These are phyloP conservation scores for Ornithoptera alexandrae DNA, from an alignment of 2,888 invertebrate species.

Conservation along the genomic window DNA sequence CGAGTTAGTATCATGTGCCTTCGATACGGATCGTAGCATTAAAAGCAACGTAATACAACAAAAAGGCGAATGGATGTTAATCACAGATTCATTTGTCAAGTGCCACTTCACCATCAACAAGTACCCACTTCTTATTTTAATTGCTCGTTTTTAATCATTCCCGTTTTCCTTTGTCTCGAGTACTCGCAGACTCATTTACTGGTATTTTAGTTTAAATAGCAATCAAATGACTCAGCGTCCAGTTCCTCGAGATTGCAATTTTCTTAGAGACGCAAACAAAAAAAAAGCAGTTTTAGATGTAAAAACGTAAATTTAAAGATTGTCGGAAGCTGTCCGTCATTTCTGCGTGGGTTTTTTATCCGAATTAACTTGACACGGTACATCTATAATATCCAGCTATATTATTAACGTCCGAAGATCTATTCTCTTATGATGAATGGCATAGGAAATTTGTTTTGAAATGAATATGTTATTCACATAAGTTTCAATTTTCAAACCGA, in stretches of 20 bases:
- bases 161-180: constrained; percentile 11
- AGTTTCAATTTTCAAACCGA: background rate
- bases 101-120: constrained; percentile 8
- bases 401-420: constrained; percentile 5
- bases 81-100: constrained; percentile 10
- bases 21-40: background rate
- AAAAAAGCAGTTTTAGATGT: constrained; percentile 11
- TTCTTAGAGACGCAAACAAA: constrained; percentile 22
- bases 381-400: constrained; percentile 15
- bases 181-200: constrained; percentile 28
- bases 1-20: no score
- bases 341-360: constrained; percentile 7
- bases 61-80: background rate
- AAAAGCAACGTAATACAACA: background rate
- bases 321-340: constrained; percentile 26
- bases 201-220: constrained; percentile 29
- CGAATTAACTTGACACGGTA: constrained; percentile 14
- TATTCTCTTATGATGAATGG: constrained; percentile 16
- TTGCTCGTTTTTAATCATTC: constrained; percentile 23
- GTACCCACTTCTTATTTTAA: constrained; percentile 16
- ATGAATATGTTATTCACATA: background rate
- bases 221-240: constrained; percentile 28
- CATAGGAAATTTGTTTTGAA: background rate
- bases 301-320: constrained; percentile 20
- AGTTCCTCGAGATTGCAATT: constrained; percentile 27